A percentile compares a stretch with the other conserved stretches of the same genome.
Evolutionary conservation across 2,888 invertebrate species (phyloP).

Genomic region (Xestoiulus laeticollis): DNA sequence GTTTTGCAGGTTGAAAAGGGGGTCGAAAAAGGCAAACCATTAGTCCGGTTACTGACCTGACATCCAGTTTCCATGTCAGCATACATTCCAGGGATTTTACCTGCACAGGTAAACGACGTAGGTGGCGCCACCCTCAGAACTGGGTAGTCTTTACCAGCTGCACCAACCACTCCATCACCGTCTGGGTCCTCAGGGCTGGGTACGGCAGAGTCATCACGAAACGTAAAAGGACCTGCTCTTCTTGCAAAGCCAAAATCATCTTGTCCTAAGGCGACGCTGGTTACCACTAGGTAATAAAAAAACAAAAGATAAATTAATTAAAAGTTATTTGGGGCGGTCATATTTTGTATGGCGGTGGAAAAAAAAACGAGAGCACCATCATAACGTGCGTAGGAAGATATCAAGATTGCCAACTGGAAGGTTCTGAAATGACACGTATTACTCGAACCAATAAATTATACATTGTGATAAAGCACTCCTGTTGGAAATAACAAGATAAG

Average conservation of each 20-base stretch:
- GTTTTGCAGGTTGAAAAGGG: not conserved
- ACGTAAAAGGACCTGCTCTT: not conserved
- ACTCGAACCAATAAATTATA: not conserved
- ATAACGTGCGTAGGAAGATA: not conserved
- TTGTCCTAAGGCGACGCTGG: not conserved
- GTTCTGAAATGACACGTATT: not conserved
- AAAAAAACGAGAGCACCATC: not conserved
- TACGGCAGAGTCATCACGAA: slow-evolving; percentile 13
- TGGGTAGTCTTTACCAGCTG: slow-evolving; percentile 54
- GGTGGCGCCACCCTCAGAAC: slow-evolving; percentile 47
- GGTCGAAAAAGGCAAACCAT: not conserved
- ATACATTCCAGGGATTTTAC: slow-evolving; percentile 55
- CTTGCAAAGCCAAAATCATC: not conserved
- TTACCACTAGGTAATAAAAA: not conserved
- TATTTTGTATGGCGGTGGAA: not conserved
- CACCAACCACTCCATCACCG: slow-evolving; percentile 54
- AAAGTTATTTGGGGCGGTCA: not conserved
- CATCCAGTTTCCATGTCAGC: slow-evolving; percentile 56
- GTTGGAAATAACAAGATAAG: not conserved
- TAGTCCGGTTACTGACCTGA: slow-evolving; percentile 53
- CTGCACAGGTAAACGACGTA: slow-evolving; percentile 54
- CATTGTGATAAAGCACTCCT: not conserved
- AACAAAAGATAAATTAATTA: not conserved
- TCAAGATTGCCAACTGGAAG: not conserved
- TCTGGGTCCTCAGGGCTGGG: slow-evolving; percentile 54